Evolutionary conservation across 1,140 invertebrate species (phyloP), one percentile per base, ranked within the genome.

Genomic region (Geopemphigus sp.): DNA sequence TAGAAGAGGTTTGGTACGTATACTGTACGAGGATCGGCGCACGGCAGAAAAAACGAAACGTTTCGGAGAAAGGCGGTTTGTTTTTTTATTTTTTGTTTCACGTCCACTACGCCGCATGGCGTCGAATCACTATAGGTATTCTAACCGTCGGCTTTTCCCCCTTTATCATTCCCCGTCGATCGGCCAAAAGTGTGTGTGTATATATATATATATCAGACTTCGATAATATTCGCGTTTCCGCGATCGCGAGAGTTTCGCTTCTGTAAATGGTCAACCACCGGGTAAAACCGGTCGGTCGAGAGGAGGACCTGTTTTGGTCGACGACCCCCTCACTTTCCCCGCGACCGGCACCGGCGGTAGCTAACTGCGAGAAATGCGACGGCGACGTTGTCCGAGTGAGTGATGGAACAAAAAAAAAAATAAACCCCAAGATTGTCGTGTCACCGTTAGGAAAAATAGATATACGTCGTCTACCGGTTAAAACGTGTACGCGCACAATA

Each of bases 221-320:
- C 57, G 50, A 73, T 39, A 39, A 39, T 39, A 39, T 74, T 74
- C 54, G 56, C 73, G 73, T 76, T 76, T 76, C 73, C 39, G 39
- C 39, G 64, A 47, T 66, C 73, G 22, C 15, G 56, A 76, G 56
- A 76, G 56, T 76, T 76, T 76, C 73, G 56, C n/a, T 76, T 76
- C 73, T 76, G 32, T 76, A 76, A 76, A 76, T 76, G 73, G 73
- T 61, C 54, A 76, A 61, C 32, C 56, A 26, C n/a, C 56, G 32
- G 39, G n/a, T 32, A 76, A 76, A 76, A 76, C 73, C 73, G 73
- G 73, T 76, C 73, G n/a, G 19, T n/a, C 39, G 14, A 39, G 32
- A 39, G 32, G 32, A 24, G 45, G 54, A 76, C 54, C 32, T n/a
- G 73, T 76, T 76, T 76, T 76, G 54, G 73, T 76, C 73, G 73